Evolutionary conservation across 2,797 vertebrate genomes (phyloP).

Genomic region (Trichosurus vulpecula): DNA sequence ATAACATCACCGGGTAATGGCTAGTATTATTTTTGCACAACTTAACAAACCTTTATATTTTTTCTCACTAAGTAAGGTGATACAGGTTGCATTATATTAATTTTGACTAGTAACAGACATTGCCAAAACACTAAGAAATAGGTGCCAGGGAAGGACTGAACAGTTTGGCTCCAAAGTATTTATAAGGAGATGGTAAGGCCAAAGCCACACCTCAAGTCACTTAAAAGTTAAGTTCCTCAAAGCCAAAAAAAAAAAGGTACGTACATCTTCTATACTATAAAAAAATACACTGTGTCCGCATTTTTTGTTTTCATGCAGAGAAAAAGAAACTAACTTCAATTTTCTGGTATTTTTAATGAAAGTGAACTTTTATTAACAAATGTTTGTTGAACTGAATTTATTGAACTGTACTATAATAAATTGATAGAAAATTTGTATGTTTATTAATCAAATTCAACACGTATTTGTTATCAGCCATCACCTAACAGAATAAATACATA

Average conservation of each 20-base stretch:
- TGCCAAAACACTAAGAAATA: constrained; percentile 25
- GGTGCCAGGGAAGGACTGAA: not conserved
- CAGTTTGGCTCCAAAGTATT: constrained; percentile 4
- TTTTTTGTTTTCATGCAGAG: not conserved
- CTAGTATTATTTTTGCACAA: not conserved
- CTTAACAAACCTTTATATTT: not conserved
- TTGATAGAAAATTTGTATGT: not conserved
- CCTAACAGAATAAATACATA: not conserved
- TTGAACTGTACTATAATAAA: not conserved
- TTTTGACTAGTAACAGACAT: constrained; percentile 39
- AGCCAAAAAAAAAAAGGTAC: constrained; percentile 1
- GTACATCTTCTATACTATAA: constrained; percentile 35
- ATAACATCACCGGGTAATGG: not conserved
- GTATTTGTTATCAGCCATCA: not conserved
- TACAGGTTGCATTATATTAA: not conserved
- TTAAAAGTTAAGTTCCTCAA: constrained; percentile 41
- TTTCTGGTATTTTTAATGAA: not conserved
- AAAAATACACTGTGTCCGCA: not conserved
- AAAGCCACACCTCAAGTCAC: not conserved
- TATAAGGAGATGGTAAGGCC: constrained; percentile 27
- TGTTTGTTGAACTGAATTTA: not conserved
- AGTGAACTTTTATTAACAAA: not conserved
- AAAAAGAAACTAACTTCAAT: not conserved
- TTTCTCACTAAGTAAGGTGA: constrained; percentile 34
- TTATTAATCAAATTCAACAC: not conserved